Conservation (phyloP, 1,140 invertebrate species). For the Bicyclus anynana region DNA sequence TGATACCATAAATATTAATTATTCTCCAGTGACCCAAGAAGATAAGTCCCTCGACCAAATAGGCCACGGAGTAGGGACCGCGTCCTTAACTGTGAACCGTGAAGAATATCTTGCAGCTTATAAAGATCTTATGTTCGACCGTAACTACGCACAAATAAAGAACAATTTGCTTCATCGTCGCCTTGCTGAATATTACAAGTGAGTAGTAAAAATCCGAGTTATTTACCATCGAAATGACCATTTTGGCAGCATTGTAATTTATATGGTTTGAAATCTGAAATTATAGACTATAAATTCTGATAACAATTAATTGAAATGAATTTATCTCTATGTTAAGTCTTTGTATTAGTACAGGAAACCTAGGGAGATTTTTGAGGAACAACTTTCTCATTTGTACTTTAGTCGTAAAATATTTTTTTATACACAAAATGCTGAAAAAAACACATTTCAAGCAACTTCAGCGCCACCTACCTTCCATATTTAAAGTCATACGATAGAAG, state of each 20-base stretch:
- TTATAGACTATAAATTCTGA: background rate
- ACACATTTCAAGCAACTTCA: too few relatives aligned
- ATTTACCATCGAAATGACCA: background rate
- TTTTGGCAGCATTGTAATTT: background rate
- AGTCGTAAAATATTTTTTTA: too few relatives aligned
- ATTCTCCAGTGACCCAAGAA: constrained; percentile 11
- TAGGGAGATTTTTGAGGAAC: too few relatives aligned
- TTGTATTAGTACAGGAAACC: too few relatives aligned
- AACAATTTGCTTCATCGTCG: constrained; percentile 63
- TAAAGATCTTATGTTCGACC: constrained; percentile 51
- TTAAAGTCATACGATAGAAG: too few relatives aligned
- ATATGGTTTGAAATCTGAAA: background rate
- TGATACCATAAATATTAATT: background rate
- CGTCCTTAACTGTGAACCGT: constrained; percentile 41
- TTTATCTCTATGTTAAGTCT: too few relatives aligned
- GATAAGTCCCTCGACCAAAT: constrained; percentile 42
- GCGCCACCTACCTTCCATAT: too few relatives aligned
- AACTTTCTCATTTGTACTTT: too few relatives aligned
- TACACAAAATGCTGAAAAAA: too few relatives aligned
- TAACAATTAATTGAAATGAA: too few relatives aligned
- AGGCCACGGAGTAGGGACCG: constrained; percentile 38
- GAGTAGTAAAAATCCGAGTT: constrained; percentile 10
- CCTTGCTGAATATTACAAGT: constrained; percentile 67
- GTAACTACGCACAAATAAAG: constrained; percentile 48
- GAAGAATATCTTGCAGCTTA: constrained; percentile 59